Percentiles rank a stretch among this genome's conserved stretches.
Conservation (phyloP, 2,888 invertebrate genomes). For the Metalampra italica region DNA sequence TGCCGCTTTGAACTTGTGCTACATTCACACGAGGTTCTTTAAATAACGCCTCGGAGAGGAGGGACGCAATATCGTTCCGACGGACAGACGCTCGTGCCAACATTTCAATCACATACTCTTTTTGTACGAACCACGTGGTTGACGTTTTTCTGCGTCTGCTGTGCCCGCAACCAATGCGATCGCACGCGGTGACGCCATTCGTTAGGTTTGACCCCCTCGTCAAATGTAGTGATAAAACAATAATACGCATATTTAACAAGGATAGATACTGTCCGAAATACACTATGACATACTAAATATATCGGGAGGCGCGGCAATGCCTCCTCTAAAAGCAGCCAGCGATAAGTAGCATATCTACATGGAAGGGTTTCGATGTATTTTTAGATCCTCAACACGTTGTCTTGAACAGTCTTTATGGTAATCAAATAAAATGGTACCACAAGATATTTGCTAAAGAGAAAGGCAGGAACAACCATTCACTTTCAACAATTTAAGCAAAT, state of each 20-base stretch:
- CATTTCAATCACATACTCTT: slow-evolving; percentile 41
- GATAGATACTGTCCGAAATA: no score
- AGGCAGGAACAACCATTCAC: no score
- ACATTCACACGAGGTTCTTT: slow-evolving; percentile 58
- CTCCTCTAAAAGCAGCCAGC: no score
- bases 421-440: neutral
- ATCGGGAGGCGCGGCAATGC: no score
- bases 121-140: slow-evolving; percentile 52
- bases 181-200: slow-evolving; percentile 4
- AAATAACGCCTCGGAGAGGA: slow-evolving; percentile 57
- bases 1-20: slow-evolving; percentile 69
- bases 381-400: no score
- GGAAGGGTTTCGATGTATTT: no score
- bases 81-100: slow-evolving; percentile 53
- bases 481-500: no score
- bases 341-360: no score
- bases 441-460: neutral
- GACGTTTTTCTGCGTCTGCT: slow-evolving; percentile 23
- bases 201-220: slow-evolving; percentile 3
- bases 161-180: slow-evolving; percentile 2
- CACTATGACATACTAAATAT: no score
- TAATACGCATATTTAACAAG: slow-evolving; percentile 7
- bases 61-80: slow-evolving; percentile 41
- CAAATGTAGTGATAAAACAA: slow-evolving; percentile 8
- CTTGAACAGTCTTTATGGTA: no score